Evolutionary conservation across 2,797 vertebrate genomes (phyloP).

Genomic region (Aeoliscus strigatus): DNA sequence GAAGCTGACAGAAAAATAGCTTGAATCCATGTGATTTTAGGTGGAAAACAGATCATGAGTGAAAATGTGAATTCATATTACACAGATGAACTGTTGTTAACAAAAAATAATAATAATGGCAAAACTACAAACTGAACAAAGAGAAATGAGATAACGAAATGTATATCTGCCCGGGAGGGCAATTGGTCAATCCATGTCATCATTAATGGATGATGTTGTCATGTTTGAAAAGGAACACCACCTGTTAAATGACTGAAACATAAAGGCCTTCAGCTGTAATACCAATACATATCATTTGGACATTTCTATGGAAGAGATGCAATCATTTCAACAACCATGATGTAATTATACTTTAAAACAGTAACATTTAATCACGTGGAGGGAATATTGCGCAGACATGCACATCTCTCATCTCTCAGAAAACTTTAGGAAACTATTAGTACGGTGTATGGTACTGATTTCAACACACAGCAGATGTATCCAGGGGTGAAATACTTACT

Average conservation of each 20-base stretch:
- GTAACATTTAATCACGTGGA: too few species aligned
- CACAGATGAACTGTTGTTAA: too few species aligned
- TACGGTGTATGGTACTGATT: too few species aligned
- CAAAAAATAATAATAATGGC: too few species aligned
- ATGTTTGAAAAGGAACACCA: constrained; percentile 30
- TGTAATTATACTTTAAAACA: too few species aligned
- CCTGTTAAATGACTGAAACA: constrained; percentile 35
- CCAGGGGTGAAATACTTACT: constrained; percentile 61
- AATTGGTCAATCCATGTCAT: constrained; percentile 44
- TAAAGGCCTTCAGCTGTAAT: constrained; percentile 16
- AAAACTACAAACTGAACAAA: not conserved
- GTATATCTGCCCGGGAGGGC: constrained; percentile 50
- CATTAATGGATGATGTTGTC: constrained; percentile 53
- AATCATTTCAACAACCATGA: too few species aligned
- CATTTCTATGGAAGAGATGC: too few species aligned
- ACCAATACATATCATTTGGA: too few species aligned
- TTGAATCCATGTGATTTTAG: constrained; percentile 41
- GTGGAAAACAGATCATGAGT: constrained; percentile 13
- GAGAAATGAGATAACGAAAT: constrained; percentile 45
- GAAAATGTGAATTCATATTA: not conserved
- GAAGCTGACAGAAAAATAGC: constrained; percentile 72
- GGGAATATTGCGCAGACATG: too few species aligned
- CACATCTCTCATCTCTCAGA: too few species aligned
- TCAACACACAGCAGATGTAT: not conserved
- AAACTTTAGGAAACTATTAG: too few species aligned